Base-by-base conservation (phyloP, 2,888 invertebrate genomes). In the Hybos culiciformis region DNA sequence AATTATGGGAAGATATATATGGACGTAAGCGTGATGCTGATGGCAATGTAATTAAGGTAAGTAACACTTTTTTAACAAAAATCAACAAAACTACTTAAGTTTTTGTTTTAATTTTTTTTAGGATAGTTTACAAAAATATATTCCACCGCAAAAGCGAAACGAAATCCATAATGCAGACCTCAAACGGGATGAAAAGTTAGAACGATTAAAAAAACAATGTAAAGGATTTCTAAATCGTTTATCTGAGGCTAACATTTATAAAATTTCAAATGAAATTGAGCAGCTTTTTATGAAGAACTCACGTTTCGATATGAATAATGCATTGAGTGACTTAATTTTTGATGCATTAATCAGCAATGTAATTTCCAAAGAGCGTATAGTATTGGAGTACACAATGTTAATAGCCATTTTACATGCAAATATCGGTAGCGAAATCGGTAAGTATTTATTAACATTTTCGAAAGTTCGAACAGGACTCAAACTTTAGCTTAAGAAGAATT, bases 1-100 rank as follows among this genome's bases (percentile, higher is more conserved):
- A 62, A 31, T 57, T 62, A 8, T 83, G 82, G 80, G 90, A 94
- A 70, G 94, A 96, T 68, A 94, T 96, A 59, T 94, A 96, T 66
- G 94, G 94, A 1, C 72, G 93, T 46, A 74, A 81, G 52, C 73
- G 88, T 51, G 83, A 84, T 58, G 77, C 78, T 55, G 73, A 82
- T 52, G 94, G 94, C 3, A 80, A 83, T 59, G 61, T 93, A 50
- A 67, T 92, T 36, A 68, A 70, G 55, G 78, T 77, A 4, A 9
- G 20, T 1, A 29, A 12, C n/a, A n/a, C n/a, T 18, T 12, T 5
- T 11, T 4, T 41, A 42, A 17, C n/a, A 24, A 8, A 24, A 24
- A 24, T 24, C 24, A 24, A 8, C 11, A 24, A 11, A 24, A 24
- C 14, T 31, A n/a, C n/a, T n/a, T n/a, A n/a, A n/a, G n/a, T n/a